Conservation (phyloP, 2,113 vertebrate species). For the Salvator merianae region DNA sequence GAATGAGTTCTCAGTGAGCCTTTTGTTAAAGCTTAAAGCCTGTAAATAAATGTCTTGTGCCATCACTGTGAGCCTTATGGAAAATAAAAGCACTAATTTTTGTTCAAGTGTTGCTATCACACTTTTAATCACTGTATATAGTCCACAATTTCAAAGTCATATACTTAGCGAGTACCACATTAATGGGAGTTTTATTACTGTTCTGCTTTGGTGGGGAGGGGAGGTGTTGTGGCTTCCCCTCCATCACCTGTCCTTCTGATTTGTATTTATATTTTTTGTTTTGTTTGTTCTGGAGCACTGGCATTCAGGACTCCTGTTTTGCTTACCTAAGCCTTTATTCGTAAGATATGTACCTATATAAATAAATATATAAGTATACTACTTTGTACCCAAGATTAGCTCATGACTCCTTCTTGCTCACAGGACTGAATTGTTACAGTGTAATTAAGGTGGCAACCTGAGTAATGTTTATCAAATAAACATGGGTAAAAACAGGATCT, state of each 20-base stretch:
- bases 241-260: constrained; percentile 44
- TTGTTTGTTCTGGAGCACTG: constrained; percentile 47
- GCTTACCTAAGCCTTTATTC: constrained; percentile 63
- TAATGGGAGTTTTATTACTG: constrained; percentile 45
- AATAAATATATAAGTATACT: constrained; percentile 79
- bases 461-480: not conserved
- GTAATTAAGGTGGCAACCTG: not conserved
- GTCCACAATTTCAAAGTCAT: constrained; percentile 61
- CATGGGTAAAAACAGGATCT: not conserved
- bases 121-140: constrained; percentile 70
- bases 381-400: constrained; percentile 76
- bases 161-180: constrained; percentile 54
- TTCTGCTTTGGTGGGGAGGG: constrained; percentile 37
- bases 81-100: constrained; percentile 62
- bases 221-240: constrained; percentile 11
- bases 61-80: constrained; percentile 50
- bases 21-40: constrained; percentile 65
- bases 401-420: constrained; percentile 46
- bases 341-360: constrained; percentile 71
- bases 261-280: constrained; percentile 76
- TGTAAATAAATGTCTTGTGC: constrained; percentile 69
- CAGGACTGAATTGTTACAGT: not conserved
- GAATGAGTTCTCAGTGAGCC: constrained; percentile 53
- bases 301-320: constrained; percentile 42
- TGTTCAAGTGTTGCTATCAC: constrained; percentile 57